Base-by-base conservation (phyloP, 2,797 vertebrate genomes). In the Merluccius polli region DNA sequence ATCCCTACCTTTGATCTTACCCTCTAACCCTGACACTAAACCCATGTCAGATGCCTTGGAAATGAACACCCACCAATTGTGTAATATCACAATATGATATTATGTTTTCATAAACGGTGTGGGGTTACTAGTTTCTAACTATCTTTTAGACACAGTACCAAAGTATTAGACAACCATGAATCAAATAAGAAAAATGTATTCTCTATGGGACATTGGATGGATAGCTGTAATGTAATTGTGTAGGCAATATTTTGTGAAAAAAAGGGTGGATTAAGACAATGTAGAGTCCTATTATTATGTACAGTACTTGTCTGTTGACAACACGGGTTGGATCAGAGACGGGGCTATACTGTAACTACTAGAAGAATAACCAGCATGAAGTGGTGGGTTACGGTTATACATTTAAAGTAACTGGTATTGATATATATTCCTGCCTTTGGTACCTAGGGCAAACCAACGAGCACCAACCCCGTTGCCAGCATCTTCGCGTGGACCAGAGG, bases 401-500 rank as follows among this genome's bases (percentile, higher is more conserved):
- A 21, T 52, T 21, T 52, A 52, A 52, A 18, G 44, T 52, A 52
- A 52, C 33, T 8, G n/a, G n/a, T n/a, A n/a, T 16, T 44, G 15
- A 10, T 7, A 13, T n/a, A 44, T 41, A 41, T 41, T 52, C 69
- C n/a, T 41, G 32, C 31, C 29, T 8, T 0, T 0, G 0, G 76
- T 6, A 52, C 67, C 4, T 21, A 96, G 95, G 95, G 95, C 8
- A 92, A 91, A 36, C 94, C 95, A n/a, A 96, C 95, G 78, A 96
- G 95, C 87, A 96, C 95, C 12, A 96, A 96, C 86, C 95, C 95
- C 70, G 96, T 96, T 0, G 95, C 95, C 78, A 96, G 95, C 86
- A 96, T 96, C 86, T 96, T 96, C 3, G 95, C 95, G 44, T 96
- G 95, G 95, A 96, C 95, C 0, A 88, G 94, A 0, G 95, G 95